phyloP scores from a whole-genome alignment of 2,113 vertebrate species.

The Anolis carolinensis region DNA sequence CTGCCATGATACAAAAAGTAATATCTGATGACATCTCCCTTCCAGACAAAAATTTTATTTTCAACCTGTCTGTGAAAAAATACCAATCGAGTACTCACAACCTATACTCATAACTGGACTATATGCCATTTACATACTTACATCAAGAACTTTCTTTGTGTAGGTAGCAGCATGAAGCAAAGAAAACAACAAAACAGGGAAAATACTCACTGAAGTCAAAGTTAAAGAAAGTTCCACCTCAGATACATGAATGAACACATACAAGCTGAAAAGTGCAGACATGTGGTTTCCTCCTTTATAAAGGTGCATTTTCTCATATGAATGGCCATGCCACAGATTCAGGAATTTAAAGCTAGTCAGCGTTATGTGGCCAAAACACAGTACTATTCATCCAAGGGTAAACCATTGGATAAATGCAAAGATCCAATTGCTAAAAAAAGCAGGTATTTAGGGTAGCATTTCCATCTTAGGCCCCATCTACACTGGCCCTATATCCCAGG shows the following conservation, averaged over 20 bases:
- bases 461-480: too few relatives aligned
- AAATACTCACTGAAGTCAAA: constrained; percentile 92
- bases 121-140: constrained; percentile 78
- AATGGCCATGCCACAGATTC: background rate
- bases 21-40: background rate
- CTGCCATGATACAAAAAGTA: background rate
- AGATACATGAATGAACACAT: background rate
- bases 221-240: constrained; percentile 75
- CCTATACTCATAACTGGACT: background rate
- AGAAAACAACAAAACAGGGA: constrained; percentile 97
- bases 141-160: constrained; percentile 95
- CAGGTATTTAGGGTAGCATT: too few relatives aligned
- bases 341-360: background rate
- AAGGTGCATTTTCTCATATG: background rate
- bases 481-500: too few relatives aligned
- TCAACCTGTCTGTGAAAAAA: background rate
- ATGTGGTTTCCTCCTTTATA: background rate
- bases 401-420: background rate
- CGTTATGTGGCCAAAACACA: background rate
- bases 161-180: constrained; percentile 96
- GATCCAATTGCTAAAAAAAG: background rate
- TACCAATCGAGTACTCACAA: background rate
- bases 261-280: background rate
- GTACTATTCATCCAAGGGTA: background rate
- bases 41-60: background rate